These are phyloP conservation scores for Maconellicoccus hirsutus DNA, from an alignment of 1,140 invertebrate genomes.

Conservation along the genomic window DNA sequence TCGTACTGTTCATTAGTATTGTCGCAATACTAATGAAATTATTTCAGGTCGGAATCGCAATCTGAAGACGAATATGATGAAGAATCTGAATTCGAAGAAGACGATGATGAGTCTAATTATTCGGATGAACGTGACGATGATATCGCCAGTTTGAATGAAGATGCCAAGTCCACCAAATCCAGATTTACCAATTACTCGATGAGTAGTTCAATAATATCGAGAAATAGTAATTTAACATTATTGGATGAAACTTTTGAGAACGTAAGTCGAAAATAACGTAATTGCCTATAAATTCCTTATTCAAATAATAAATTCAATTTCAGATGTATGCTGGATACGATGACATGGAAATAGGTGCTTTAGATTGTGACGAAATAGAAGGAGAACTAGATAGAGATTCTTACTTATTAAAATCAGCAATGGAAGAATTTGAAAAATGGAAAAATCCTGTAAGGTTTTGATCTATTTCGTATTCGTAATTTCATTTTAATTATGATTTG, in stretches of 20 bases:
- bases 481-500: neutral
- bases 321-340: conserved; percentile 77
- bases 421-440: conserved; percentile 45
- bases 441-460: conserved; percentile 29
- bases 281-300: neutral
- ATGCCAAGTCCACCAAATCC: conserved; percentile 70
- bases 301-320: conserved; percentile 26
- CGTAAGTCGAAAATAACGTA: conserved; percentile 38
- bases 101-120: conserved; percentile 38
- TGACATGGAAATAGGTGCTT: conserved; percentile 75
- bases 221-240: conserved; percentile 70
- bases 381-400: conserved; percentile 57
- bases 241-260: conserved; percentile 87
- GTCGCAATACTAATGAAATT: neutral
- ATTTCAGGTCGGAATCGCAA: conserved; percentile 23
- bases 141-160: conserved; percentile 46
- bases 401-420: conserved; percentile 46
- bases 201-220: conserved; percentile 76
- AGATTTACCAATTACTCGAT: conserved; percentile 89
- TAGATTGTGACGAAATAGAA: conserved; percentile 82
- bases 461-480: neutral
- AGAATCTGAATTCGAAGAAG: conserved; percentile 33
- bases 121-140: conserved; percentile 39
- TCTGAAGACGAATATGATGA: conserved; percentile 29
- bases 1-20: neutral